Evolutionary conservation across 1,140 invertebrate genomes (phyloP).

Genomic region (Anagrus nilaparvatae): DNA sequence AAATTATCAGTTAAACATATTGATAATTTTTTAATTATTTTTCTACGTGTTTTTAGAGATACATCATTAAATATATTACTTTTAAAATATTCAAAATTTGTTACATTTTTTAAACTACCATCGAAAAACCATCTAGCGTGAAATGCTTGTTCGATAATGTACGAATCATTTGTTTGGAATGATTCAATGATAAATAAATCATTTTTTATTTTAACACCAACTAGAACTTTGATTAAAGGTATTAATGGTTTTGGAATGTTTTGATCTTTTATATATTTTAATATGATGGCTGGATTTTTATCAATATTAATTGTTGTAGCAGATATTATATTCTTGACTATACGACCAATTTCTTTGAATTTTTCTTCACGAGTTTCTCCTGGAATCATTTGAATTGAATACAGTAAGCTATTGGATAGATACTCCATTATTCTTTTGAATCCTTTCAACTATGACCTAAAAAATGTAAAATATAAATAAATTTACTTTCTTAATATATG

Average conservation of each 20-base stretch:
- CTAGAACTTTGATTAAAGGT: conserved; percentile 22
- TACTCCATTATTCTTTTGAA: not conserved
- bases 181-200: conserved; percentile 20
- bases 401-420: conserved; percentile 3
- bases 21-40: conserved; percentile 24
- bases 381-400: conserved; percentile 25
- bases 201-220: conserved; percentile 20
- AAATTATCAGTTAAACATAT: conserved; percentile 5
- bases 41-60: conserved; percentile 21
- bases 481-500: no score
- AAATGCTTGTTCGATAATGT: conserved; percentile 25
- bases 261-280: not conserved
- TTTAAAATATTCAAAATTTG: conserved; percentile 22
- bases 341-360: conserved; percentile 19
- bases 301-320: not conserved
- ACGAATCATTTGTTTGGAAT: conserved; percentile 23
- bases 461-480: no score
- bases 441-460: no score
- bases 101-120: conserved; percentile 16
- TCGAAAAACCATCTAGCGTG: conserved; percentile 26
- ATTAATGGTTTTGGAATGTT: conserved; percentile 20
- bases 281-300: not conserved
- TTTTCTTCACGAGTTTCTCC: conserved; percentile 26
- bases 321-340: conserved; percentile 13
- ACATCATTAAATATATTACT: conserved; percentile 21